Percentiles rank a stretch among this genome's conserved stretches.
Evolutionary conservation across 2,113 vertebrate species (phyloP).

Genomic region (Porphyrio hochstetteri): DNA sequence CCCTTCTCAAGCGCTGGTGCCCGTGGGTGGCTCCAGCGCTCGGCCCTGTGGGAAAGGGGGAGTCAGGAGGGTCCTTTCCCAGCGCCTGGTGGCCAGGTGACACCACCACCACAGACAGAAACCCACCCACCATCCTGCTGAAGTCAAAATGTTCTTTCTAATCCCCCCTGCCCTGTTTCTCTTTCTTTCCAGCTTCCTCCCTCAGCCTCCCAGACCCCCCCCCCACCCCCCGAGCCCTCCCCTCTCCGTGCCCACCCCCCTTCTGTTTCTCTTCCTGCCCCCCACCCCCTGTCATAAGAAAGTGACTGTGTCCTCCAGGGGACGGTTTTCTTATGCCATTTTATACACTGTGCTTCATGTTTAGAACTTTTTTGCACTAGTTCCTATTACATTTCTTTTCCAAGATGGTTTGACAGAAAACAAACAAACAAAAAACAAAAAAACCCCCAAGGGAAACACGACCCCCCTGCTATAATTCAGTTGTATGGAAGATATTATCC

Average conservation of each 20-base stretch:
- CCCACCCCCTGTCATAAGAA: slow-evolving; percentile 61
- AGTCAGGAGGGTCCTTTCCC: slow-evolving; percentile 3
- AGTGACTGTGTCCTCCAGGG: slow-evolving; percentile 73
- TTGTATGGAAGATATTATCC: slow-evolving; percentile 81
- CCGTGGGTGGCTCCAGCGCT: slow-evolving; percentile 32
- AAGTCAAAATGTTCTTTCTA: slow-evolving; percentile 64
- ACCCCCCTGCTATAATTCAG: slow-evolving; percentile 78
- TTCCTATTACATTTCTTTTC: slow-evolving; percentile 82
- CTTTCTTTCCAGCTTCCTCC: slow-evolving; percentile 51
- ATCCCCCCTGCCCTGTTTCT: slow-evolving; percentile 28
- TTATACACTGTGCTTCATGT: slow-evolving; percentile 85
- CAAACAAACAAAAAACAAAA: neutral
- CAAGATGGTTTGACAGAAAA: slow-evolving; percentile 77
- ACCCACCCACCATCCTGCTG: slow-evolving; percentile 33
- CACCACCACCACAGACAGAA: neutral
- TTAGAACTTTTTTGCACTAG: slow-evolving; percentile 85
- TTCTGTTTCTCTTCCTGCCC: slow-evolving; percentile 64
- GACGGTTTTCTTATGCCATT: slow-evolving; percentile 81
- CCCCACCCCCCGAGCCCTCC: neutral
- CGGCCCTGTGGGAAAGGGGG: neutral
- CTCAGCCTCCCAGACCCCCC: neutral
- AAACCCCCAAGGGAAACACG: slow-evolving; percentile 41
- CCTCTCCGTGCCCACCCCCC: slow-evolving; percentile 27
- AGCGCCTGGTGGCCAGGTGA: slow-evolving; percentile 36
- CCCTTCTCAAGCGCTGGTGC: slow-evolving; percentile 69